Conservation (phyloP, 2,113 vertebrate species). For the Centropus unirufus region DNA sequence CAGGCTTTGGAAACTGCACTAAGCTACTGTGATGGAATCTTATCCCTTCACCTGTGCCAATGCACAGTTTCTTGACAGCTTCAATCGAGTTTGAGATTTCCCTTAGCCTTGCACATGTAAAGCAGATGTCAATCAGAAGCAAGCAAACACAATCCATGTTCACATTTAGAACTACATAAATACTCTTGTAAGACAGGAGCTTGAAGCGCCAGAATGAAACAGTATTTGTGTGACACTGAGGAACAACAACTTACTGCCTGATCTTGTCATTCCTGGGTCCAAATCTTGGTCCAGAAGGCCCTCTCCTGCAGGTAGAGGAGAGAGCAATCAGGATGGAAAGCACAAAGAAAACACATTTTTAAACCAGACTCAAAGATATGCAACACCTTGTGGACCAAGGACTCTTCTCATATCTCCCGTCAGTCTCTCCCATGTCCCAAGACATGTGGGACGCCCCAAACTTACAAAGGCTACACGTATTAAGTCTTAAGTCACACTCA, state of each 20-base stretch:
- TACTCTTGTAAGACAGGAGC: not conserved
- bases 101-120: not conserved
- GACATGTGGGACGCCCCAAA: not conserved
- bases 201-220: not conserved
- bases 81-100: not conserved
- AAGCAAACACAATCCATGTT: not conserved
- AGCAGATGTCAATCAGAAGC: not conserved
- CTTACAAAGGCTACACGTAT: not conserved
- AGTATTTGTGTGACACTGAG: not conserved
- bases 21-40: not conserved
- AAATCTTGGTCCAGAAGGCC: constrained; percentile 92
- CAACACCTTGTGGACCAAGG: accelerated
- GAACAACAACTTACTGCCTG: constrained; percentile 89
- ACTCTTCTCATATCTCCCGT: not conserved
- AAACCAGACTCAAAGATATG: not conserved
- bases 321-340: not conserved
- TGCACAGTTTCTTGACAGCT: not conserved
- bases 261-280: constrained; percentile 95
- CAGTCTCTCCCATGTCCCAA: not conserved
- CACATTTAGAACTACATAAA: not conserved
- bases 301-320: constrained; percentile 83
- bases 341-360: not conserved
- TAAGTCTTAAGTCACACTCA: not conserved
- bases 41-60: not conserved
- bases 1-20: not conserved